Base-by-base conservation (phyloP, 2,113 vertebrate genomes). In the Cephalopterus ornatus region DNA sequence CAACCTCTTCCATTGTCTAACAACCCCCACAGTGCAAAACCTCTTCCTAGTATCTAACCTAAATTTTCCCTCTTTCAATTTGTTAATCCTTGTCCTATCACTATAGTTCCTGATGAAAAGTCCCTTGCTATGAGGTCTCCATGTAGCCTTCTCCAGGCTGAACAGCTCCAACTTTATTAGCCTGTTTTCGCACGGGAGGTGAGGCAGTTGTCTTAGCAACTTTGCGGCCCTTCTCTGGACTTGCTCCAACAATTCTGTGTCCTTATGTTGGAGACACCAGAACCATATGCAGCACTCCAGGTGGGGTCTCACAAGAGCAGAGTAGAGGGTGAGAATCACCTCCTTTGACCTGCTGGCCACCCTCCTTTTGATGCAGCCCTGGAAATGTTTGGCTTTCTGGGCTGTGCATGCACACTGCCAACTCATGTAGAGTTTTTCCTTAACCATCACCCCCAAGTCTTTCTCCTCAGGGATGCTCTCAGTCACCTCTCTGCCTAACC, bases 331-430 rank as follows among this genome's bases (percentile, higher is more conserved):
- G 5, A 61, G 16, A 59, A 46, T 53, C 23, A 47, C 11, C 30
- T 39, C 28, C 16, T 68, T 46, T 0, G 0, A n/a, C n/a, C 39
- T 68, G 20, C 62, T 68, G 53, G 8, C 39, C 39, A 53, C 11
- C 4, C 2, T 61, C 2, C 23, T 82, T 17, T 68, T 68, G 28
- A 41, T 41, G 14, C 11, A 47, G 53, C 20, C 33, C 11, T 22
- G 24, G 30, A 32, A 13, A 46, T 2, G 2, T 39, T 1, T 67
- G 39, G 7, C 33, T 61, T 61, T 39, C 27, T 18, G 14, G 53
- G n/a, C 46, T 75, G 24, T 0, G 0, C 41, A 14, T 46, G 28
- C n/a, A 53, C 20, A 10, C 14, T 61, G 30, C 14, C 21, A 26
- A 11, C 9, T 83, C 30, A 22, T 6, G 14, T 10, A 27, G 62